Conservation (phyloP, 2,113 vertebrate species). For the Hirundichthys speculiger region DNA sequence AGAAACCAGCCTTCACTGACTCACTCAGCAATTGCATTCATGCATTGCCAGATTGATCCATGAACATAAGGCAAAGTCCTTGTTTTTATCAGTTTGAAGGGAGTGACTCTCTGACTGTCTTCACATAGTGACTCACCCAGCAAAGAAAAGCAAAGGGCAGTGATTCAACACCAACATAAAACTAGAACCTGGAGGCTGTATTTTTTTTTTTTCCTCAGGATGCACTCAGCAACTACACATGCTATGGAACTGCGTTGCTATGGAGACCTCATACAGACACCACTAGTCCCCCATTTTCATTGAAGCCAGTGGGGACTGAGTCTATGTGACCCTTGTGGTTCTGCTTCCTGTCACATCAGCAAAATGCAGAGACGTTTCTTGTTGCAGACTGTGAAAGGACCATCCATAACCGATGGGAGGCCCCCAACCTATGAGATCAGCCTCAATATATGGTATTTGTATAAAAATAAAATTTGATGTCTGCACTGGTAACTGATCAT, state of each 20-base stretch:
- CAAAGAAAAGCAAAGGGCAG: slow-evolving; percentile 29
- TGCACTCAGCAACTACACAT: slow-evolving; percentile 16
- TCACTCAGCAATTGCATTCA: slow-evolving; percentile 1
- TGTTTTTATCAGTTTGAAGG: slow-evolving; percentile 43
- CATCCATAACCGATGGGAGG: too few species aligned
- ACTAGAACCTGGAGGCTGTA: slow-evolving; percentile 18
- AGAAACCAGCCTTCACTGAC: not conserved
- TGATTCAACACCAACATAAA: slow-evolving; percentile 34
- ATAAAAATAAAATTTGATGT: too few species aligned
- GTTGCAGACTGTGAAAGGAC: too few species aligned
- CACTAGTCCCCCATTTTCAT: slow-evolving; percentile 40
- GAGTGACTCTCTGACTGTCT: slow-evolving; percentile 10
- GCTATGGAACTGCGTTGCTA: slow-evolving; percentile 39
- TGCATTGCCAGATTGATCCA: not conserved
- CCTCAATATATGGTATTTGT: too few species aligned
- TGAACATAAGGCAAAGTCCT: slow-evolving; percentile 21
- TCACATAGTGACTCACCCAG: slow-evolving; percentile 27
- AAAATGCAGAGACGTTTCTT: too few species aligned
- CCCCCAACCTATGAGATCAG: too few species aligned
- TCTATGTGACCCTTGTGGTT: not conserved
- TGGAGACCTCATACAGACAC: slow-evolving; percentile 38
- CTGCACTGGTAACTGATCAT: too few species aligned
- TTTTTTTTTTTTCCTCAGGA: slow-evolving; percentile 17
- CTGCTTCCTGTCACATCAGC: too few species aligned
- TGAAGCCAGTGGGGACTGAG: not conserved